These are phyloP conservation scores for Drosophila paramelanica DNA, from an alignment of 2,888 invertebrate species.

Conservation along the genomic window DNA sequence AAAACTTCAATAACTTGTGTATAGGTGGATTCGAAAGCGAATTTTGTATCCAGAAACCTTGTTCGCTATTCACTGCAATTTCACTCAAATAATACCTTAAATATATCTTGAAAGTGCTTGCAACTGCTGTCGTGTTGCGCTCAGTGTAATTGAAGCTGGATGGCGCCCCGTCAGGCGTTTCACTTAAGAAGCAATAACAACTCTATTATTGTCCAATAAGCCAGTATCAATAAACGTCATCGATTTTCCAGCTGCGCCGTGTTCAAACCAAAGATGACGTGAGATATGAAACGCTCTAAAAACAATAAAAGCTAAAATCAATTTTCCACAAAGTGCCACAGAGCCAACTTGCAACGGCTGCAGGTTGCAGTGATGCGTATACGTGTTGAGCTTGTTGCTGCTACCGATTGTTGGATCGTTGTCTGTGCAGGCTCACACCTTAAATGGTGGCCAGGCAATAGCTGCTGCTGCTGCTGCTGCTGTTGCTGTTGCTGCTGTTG, in stretches of 20 bases:
- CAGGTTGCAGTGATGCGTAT: slow-evolving; percentile 67
- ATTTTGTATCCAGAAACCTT: too few species aligned
- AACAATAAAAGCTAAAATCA: slow-evolving; percentile 75
- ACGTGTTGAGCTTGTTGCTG: slow-evolving; percentile 66
- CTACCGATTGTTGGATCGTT: slow-evolving; percentile 42
- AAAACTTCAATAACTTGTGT: too few species aligned
- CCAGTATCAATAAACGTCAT: slow-evolving; percentile 71
- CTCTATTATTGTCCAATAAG: slow-evolving; percentile 73
- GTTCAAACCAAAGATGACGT: slow-evolving; percentile 59
- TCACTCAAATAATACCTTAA: too few species aligned
- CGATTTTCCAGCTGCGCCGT: slow-evolving; percentile 50
- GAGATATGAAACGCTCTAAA: slow-evolving; percentile 71
- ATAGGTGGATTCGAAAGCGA: too few species aligned
- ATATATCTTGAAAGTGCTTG: background rate
- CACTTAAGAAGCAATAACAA: slow-evolving; percentile 80
- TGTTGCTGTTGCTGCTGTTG: background rate
- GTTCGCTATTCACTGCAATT: too few species aligned
- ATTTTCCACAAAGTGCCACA: slow-evolving; percentile 65
- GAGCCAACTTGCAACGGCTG: slow-evolving; percentile 27
- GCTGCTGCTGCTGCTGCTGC: background rate
- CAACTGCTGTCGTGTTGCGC: slow-evolving; percentile 1
- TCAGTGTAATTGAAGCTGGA: slow-evolving; percentile 29
- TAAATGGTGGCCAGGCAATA: slow-evolving; percentile 63
- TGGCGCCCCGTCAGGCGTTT: slow-evolving; percentile 62
- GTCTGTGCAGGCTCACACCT: slow-evolving; percentile 69